A percentile compares a stretch with the other conserved stretches of the same genome.
phyloP scores from a whole-genome alignment of 30 jellyfish, hydroid and myxozoan genomes.

The Pelagia noctiluca region DNA sequence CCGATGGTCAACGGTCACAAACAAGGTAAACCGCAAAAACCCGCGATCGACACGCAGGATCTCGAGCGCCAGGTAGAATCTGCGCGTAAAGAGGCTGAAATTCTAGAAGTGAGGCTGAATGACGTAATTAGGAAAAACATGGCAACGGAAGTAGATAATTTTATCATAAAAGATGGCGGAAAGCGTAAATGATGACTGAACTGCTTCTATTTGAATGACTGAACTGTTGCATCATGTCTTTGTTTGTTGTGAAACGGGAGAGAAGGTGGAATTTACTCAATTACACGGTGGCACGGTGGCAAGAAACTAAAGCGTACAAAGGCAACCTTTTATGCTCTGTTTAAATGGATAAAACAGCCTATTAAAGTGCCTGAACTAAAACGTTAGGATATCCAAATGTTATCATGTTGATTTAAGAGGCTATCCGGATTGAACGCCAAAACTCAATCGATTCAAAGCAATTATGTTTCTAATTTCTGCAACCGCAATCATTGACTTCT shows the following conservation, averaged over 20 bases:
- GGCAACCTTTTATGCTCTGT: too few relatives aligned
- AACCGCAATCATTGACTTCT: too few relatives aligned
- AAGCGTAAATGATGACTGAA: constrained; percentile 21
- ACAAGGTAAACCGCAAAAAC: constrained; percentile 79
- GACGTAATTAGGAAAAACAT: constrained; percentile 96
- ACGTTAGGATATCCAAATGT: too few relatives aligned
- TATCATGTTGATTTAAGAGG: too few relatives aligned
- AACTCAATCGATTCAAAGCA: too few relatives aligned
- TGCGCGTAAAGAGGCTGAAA: constrained; percentile 96
- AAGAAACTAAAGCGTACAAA: too few relatives aligned
- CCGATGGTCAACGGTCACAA: constrained; percentile 79
- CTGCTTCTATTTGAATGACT: neutral
- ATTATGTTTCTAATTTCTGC: too few relatives aligned
- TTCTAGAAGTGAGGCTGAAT: constrained; percentile 92
- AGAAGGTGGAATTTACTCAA: too few relatives aligned
- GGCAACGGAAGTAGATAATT: constrained; percentile 90
- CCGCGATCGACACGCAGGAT: constrained; percentile 82
- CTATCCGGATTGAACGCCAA: too few relatives aligned
- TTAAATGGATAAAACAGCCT: too few relatives aligned
- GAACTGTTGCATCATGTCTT: constrained; percentile 8
- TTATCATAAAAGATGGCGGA: constrained; percentile 52
- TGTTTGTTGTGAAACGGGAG: constrained; percentile 69
- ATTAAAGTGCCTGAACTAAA: too few relatives aligned
- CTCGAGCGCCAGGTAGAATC: constrained; percentile 95
- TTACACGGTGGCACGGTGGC: too few relatives aligned